Evolutionary conservation across 2,888 invertebrate species (phyloP).

Genomic region (Philopedon plagiatum): DNA sequence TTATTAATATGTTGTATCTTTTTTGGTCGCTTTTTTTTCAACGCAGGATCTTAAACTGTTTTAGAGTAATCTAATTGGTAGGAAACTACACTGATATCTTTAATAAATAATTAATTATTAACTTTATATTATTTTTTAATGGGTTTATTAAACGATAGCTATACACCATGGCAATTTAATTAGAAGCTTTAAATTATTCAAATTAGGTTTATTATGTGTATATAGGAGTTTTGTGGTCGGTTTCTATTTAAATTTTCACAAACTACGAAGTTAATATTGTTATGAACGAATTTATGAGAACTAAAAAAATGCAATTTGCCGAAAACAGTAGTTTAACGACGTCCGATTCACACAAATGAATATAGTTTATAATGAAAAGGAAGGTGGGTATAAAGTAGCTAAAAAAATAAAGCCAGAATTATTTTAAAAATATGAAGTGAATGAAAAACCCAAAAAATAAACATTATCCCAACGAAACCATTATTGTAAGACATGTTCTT

Average conservation of each 20-base stretch:
- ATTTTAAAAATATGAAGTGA: too few species aligned
- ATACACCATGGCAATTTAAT: constrained; percentile 6
- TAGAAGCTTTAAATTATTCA: not conserved
- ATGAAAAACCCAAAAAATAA: too few species aligned
- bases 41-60: not conserved
- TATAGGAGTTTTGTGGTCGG: constrained; percentile 4
- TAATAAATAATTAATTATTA: constrained; percentile 13
- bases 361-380: too few species aligned
- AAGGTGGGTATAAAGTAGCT: too few species aligned
- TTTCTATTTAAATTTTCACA: constrained; percentile 5
- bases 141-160: not conserved
- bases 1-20: not conserved
- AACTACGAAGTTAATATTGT: not conserved
- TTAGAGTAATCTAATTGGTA: constrained; percentile 1
- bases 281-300: not conserved
- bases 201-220: constrained; percentile 3
- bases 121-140: constrained; percentile 15
- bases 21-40: not conserved
- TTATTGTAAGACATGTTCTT: too few species aligned
- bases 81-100: not conserved
- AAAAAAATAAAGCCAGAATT: too few species aligned
- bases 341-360: too few species aligned
- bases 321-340: too few species aligned
- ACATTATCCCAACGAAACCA: too few species aligned
- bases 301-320: not conserved